Conservation (phyloP, 2,797 vertebrate species). For the Notolepis coatsorum region DNA sequence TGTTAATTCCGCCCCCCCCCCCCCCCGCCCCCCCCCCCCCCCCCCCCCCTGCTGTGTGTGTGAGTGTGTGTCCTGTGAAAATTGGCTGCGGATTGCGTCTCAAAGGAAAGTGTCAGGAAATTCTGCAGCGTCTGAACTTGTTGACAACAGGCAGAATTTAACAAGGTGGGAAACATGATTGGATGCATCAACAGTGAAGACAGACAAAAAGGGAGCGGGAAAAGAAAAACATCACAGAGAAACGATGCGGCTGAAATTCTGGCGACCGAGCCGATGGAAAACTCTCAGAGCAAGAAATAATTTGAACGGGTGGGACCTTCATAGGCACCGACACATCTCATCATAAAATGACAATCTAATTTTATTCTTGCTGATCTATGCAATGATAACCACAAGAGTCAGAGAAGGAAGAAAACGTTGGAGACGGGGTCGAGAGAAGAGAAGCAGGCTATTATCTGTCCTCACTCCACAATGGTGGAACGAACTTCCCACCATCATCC, state of each 20-base stretch:
- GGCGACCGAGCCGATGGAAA: slow-evolving; percentile 23
- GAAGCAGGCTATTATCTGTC: not conserved
- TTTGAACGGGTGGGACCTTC: slow-evolving; percentile 7
- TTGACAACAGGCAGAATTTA: slow-evolving; percentile 63
- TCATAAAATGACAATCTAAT: not conserved
- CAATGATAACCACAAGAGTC: not conserved
- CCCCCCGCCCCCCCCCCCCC: too few species aligned
- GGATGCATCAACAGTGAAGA: slow-evolving; percentile 49
- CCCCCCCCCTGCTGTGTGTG: slow-evolving; percentile 20
- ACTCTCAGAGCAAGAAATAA: slow-evolving; percentile 3
- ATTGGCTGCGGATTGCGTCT: slow-evolving; percentile 38
- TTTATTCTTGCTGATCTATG: slow-evolving; percentile 3
- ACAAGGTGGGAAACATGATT: slow-evolving; percentile 67
- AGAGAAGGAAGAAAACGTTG: too few species aligned
- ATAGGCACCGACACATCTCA: not conserved
- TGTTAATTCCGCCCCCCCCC: too few species aligned
- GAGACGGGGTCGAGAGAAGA: not conserved
- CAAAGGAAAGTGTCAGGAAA: slow-evolving; percentile 45
- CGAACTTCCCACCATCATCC: too few species aligned
- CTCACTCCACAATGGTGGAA: not conserved
- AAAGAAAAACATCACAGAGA: slow-evolving; percentile 37
- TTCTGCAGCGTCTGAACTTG: slow-evolving; percentile 15
- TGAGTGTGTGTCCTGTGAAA: slow-evolving; percentile 16
- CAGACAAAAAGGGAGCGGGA: slow-evolving; percentile 21
- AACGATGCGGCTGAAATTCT: slow-evolving; percentile 24